These are phyloP conservation scores for Loxodonta africana DNA, from an alignment of 2,113 vertebrate genomes.

Conservation along the genomic window DNA sequence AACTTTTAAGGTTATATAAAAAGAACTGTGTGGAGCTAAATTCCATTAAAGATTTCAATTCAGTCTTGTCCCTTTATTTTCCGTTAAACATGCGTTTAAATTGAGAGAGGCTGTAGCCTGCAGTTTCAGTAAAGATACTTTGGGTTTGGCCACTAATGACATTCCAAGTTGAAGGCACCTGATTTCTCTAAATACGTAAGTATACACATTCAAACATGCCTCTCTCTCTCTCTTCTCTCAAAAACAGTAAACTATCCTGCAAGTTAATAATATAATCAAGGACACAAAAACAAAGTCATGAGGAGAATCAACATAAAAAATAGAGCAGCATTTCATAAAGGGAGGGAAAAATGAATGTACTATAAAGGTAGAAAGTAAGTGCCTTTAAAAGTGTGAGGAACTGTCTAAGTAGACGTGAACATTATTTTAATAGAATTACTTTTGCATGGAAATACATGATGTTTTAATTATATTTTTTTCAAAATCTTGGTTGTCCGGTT, in stretches of 20 bases:
- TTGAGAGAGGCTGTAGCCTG: neutral
- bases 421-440: neutral
- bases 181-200: neutral
- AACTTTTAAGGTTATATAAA: conserved; percentile 24
- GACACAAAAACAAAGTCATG: neutral
- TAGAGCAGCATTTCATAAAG: conserved; percentile 16
- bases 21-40: neutral
- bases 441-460: neutral
- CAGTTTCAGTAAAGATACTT: conserved; percentile 4
- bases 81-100: conserved; percentile 45
- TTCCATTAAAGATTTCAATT: neutral
- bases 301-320: neutral
- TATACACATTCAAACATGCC: neutral
- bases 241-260: neutral
- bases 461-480: conserved; percentile 34
- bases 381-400: conserved; percentile 33
- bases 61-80: neutral
- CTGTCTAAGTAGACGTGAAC: neutral
- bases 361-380: conserved; percentile 8
- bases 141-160: neutral
- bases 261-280: conserved; percentile 56
- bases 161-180: conserved; percentile 34
- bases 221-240: neutral
- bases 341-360: conserved; percentile 10
- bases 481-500: neutral